Percentiles rank a stretch among this genome's conserved stretches.
phyloP scores from a whole-genome alignment of 2,888 invertebrate species.

The Ypsolopha sequella region DNA sequence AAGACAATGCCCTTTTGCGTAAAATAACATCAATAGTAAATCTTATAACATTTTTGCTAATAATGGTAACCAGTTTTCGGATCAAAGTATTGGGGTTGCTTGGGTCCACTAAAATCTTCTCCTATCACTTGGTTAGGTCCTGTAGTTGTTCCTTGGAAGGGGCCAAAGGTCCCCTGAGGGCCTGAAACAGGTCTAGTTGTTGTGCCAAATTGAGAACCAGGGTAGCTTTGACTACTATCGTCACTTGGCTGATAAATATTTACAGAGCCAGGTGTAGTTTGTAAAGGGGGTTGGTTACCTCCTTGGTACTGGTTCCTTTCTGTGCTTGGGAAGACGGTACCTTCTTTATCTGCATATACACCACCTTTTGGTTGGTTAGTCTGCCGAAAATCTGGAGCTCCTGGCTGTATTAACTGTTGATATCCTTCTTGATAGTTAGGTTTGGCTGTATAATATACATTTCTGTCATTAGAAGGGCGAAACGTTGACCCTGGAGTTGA shows the following conservation, averaged over 20 bases:
- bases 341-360: too few species aligned
- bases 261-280: too few species aligned
- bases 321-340: too few species aligned
- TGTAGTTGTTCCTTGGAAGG: slow-evolving; percentile 1
- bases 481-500: too few species aligned
- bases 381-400: neutral
- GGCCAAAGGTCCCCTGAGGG: neutral
- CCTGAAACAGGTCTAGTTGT: too few species aligned
- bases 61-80: slow-evolving; percentile 47
- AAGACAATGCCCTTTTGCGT: neutral
- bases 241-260: too few species aligned
- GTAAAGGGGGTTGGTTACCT: too few species aligned
- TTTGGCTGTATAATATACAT: neutral
- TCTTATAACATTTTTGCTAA: slow-evolving; percentile 13
- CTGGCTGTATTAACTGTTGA: neutral
- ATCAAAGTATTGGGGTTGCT: slow-evolving; percentile 38
- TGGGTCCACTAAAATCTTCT: slow-evolving; percentile 50
- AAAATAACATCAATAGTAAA: neutral
- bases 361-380: neutral
- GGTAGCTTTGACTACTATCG: too few species aligned
- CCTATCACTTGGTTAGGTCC: slow-evolving; percentile 16
- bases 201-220: too few species aligned
- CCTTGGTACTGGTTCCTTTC: too few species aligned
- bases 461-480: neutral
- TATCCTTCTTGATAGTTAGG: neutral